Conservation (phyloP, 1,140 invertebrate genomes). For the Ceratitis capitata region DNA sequence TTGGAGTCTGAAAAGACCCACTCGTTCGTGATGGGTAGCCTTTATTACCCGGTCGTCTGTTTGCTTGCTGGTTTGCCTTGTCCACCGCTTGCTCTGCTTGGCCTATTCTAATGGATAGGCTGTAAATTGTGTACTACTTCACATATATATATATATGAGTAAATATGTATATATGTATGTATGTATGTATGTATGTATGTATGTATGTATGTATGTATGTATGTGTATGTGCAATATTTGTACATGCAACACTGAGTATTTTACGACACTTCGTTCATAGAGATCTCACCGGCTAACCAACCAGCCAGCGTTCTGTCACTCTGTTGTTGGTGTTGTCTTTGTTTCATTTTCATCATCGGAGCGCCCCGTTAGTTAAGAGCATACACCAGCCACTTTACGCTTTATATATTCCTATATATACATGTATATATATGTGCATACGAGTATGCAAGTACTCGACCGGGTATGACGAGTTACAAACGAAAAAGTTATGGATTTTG, state of each 20-base stretch:
- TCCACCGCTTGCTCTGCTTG: not conserved
- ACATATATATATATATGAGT: too few species aligned
- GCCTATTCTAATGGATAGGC: not conserved
- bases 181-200: too few species aligned
- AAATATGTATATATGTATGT: too few species aligned
- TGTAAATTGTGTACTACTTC: too few species aligned
- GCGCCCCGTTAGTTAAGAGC: constrained; percentile 18
- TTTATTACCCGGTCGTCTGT: not conserved
- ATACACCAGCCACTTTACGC: not conserved
- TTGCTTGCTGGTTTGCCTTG: not conserved
- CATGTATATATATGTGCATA: too few species aligned
- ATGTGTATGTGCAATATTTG: too few species aligned
- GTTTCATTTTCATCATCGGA: not conserved
- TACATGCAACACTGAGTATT: too few species aligned
- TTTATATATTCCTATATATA: not conserved
- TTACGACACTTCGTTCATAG: not conserved
- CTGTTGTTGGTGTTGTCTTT: not conserved
- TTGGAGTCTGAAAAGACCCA: constrained; percentile 30
- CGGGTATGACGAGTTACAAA: constrained; percentile 1
- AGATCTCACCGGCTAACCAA: not conserved
- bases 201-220: too few species aligned
- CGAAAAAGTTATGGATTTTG: not conserved
- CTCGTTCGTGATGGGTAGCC: constrained; percentile 21
- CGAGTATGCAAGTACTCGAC: not conserved
- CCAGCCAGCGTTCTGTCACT: not conserved